Conservation (phyloP, 2,797 vertebrate species). For the Pangasius sanitwongsei region DNA sequence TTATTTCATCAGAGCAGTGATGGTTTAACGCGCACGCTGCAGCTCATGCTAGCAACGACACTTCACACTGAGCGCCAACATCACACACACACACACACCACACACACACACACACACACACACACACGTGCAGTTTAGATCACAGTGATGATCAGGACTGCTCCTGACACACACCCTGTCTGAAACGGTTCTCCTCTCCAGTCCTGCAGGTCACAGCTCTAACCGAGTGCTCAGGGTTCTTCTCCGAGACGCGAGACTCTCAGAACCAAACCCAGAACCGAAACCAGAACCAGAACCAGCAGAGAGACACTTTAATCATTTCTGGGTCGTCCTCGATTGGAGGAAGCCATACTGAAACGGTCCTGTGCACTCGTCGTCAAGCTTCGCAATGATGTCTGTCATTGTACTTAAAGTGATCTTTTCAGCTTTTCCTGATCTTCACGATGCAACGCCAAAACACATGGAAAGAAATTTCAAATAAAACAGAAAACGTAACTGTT, state of each 20-base stretch:
- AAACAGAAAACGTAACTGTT: too few species aligned
- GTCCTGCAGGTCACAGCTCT: background rate
- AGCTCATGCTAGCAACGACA: constrained; percentile 7
- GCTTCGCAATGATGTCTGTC: background rate
- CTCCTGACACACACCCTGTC: background rate
- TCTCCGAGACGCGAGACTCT: background rate
- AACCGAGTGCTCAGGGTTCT: background rate
- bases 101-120: background rate
- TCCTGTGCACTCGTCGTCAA: background rate
- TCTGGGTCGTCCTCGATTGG: background rate
- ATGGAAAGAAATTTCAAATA: too few species aligned
- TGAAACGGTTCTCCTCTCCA: background rate
- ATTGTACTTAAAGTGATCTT: background rate
- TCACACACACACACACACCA: background rate
- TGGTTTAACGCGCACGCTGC: background rate
- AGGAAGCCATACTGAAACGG: background rate
- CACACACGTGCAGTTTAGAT: background rate
- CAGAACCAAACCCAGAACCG: background rate
- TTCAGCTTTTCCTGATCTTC: too few species aligned
- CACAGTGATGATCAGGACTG: background rate
- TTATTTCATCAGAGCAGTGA: constrained; percentile 67
- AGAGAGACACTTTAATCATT: background rate
- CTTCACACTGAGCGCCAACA: background rate
- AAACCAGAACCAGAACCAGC: background rate
- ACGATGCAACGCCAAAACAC: background rate